Conservation (phyloP, 2,888 invertebrate species). For the Thymelicus acteon region DNA sequence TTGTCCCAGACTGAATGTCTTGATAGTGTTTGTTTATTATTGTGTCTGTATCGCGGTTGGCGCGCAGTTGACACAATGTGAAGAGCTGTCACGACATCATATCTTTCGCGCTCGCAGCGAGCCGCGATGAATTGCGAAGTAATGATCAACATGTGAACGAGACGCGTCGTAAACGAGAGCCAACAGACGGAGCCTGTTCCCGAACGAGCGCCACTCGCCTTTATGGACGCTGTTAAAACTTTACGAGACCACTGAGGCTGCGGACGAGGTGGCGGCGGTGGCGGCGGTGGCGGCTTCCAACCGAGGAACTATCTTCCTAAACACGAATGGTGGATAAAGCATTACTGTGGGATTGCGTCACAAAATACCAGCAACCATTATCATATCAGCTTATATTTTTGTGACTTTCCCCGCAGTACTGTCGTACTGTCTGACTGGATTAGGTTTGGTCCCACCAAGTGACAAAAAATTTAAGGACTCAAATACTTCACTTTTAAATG, state of each 20-base stretch:
- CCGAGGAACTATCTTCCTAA: too few species aligned
- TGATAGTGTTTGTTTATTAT: too few species aligned
- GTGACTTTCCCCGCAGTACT: too few species aligned
- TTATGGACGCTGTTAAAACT: constrained; percentile 20
- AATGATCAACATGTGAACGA: constrained; percentile 23
- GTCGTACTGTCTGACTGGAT: too few species aligned
- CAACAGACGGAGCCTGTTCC: constrained; percentile 19
- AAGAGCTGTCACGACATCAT: neutral
- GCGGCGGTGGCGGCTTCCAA: neutral
- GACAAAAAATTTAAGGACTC: too few species aligned
- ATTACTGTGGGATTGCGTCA: too few species aligned
- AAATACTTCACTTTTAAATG: too few species aligned
- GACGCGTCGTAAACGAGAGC: constrained; percentile 14
- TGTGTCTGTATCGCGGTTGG: neutral
- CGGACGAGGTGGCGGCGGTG: neutral
- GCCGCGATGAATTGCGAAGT: constrained; percentile 4
- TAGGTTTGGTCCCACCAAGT: too few species aligned
- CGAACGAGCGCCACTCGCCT: constrained; percentile 19
- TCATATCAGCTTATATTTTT: too few species aligned
- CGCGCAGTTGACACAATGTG: neutral
- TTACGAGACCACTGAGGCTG: constrained; percentile 17
- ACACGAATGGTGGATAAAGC: too few species aligned
- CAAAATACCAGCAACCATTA: too few species aligned
- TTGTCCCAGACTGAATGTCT: too few species aligned
- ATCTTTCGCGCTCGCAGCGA: neutral